Percentiles rank a stretch among this genome's conserved stretches.
These are phyloP conservation scores for Sturmia bella DNA, from an alignment of 2,888 invertebrate species.

Conservation along the genomic window DNA sequence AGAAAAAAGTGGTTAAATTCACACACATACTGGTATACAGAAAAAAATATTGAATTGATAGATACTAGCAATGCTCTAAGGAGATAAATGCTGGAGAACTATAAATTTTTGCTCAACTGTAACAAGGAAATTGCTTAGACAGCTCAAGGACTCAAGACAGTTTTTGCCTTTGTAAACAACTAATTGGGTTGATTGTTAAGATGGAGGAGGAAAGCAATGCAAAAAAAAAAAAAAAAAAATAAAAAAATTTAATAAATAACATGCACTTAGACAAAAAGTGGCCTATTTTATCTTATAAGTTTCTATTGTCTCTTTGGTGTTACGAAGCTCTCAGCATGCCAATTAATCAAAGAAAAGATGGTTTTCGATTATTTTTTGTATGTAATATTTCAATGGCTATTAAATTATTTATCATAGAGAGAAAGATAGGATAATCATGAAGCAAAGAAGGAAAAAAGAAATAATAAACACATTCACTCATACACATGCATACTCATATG, in stretches of 20 bases:
- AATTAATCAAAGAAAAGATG: conserved; percentile 2
- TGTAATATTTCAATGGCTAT: neutral
- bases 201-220: too few relatives aligned
- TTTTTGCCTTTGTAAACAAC: neutral
- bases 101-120: conserved; percentile 35
- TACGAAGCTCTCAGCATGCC: neutral
- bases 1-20: conserved; percentile 11
- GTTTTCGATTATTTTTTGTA: neutral
- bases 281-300: neutral
- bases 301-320: neutral
- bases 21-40: neutral
- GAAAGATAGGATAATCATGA: neutral
- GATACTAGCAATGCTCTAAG: conserved; percentile 27
- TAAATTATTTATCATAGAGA: neutral
- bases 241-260: neutral
- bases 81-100: conserved; percentile 3
- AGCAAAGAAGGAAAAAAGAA: too few relatives aligned
- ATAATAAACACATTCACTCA: too few relatives aligned
- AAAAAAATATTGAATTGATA: conserved; percentile 17
- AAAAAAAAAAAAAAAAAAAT: conserved; percentile 5
- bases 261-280: neutral
- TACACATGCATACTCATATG: neutral
- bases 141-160: conserved; percentile 1
- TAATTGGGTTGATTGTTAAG: conserved; percentile 43
- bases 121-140: conserved; percentile 1